Evolutionary conservation across 1,140 invertebrate species (phyloP), one percentile per base, ranked within the genome.

Genomic region (Drosophila hydei): DNA sequence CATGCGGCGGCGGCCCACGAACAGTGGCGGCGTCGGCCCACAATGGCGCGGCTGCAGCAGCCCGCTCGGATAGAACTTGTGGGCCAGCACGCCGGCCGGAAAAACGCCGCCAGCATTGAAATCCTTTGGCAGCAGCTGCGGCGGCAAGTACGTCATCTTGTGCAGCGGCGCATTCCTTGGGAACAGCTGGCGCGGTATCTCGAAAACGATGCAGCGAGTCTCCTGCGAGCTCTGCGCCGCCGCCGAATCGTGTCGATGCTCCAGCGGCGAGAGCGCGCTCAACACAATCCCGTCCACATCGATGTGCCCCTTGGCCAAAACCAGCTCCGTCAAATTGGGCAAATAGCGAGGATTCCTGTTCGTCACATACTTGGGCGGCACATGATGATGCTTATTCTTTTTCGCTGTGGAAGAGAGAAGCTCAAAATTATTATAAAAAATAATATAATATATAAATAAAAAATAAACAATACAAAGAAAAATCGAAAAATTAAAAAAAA

Each of bases 51-150:
- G 0, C 0, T 8, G 9, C n/a, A 80, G 4, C 61, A 79, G 1
- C 0, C 58, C 61, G 0, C 8, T 0, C 4, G 77, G 77, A 63
- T 80, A 80, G 3, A 11, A 68, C 3, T 63, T 55, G 4, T 38
- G 69, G 0, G 60, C 12, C 9, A 79, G 16, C 0, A 61, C 65
- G 0, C 77, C 72, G 0, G 27, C 6, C 0, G 12, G 40, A 9
- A 67, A 79, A 0, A 79, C 56, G 1, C 65, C 77, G 16, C 56
- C 77, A 0, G 77, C 77, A 3, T 71, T 45, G n/a, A 59, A 60
- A 2, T 30, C 45, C 2, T 2, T 0, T 0, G 77, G 77, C 25
- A 79, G 47, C 12, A 79, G 2, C 3, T 59, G 11, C 11, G 9
- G 3, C n/a, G 76, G 72, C 65, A 79, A 1, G 0, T 23, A 79